A percentile compares a stretch with the other conserved stretches of the same genome.
Evolutionary conservation across 2,113 vertebrate genomes (phyloP).

Genomic region (Hiodon alosoides): DNA sequence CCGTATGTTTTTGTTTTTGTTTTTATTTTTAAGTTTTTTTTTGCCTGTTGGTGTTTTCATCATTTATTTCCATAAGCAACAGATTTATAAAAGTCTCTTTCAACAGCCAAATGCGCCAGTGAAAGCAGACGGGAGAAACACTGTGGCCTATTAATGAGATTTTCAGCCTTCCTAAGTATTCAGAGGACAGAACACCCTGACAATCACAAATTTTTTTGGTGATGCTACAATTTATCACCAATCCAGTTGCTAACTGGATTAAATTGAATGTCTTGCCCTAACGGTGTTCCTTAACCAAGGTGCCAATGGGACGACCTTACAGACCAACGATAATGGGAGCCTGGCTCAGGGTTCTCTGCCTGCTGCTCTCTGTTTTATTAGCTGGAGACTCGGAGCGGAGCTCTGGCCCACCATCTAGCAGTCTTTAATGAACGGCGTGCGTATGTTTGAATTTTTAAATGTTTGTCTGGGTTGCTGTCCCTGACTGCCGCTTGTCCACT

Average conservation of each 20-base stretch:
- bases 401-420: constrained; percentile 59
- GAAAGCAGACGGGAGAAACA: background rate
- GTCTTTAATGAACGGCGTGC: constrained; percentile 68
- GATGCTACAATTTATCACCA: constrained; percentile 64
- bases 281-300: constrained; percentile 71
- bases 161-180: constrained; percentile 56
- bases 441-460: constrained; percentile 61
- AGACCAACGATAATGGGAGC: constrained; percentile 72
- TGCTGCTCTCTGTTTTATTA: constrained; percentile 66
- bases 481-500: constrained; percentile 35
- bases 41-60: constrained; percentile 2
- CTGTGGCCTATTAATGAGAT: constrained; percentile 57
- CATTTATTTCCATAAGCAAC: background rate
- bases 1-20: constrained; percentile 8
- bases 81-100: constrained; percentile 28
- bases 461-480: constrained; percentile 58
- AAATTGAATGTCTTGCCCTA: constrained; percentile 70
- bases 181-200: constrained; percentile 47
- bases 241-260: constrained; percentile 67
- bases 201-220: constrained; percentile 56
- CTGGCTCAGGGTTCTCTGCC: constrained; percentile 62
- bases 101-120: constrained; percentile 33
- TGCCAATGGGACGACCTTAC: constrained; percentile 67
- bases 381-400: constrained; percentile 58
- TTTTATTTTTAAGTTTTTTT: constrained; percentile 18